Evolutionary conservation across 2,888 invertebrate genomes (phyloP).

Genomic region (Mesoligia furuncula): DNA sequence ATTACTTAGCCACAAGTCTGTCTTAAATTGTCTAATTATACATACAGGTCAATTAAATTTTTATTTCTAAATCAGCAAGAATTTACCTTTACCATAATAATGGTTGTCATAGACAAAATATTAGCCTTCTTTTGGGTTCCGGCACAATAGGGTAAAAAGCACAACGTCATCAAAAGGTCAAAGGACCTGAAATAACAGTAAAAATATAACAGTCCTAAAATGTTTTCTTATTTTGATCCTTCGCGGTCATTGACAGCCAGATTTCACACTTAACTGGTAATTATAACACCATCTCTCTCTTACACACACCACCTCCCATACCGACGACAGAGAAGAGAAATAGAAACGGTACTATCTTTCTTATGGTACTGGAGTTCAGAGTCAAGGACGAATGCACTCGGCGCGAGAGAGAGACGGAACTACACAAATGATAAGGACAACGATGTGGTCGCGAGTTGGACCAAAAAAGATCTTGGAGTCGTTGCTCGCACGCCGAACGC

Average conservation of each 20-base stretch:
- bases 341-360: slow-evolving; percentile 86
- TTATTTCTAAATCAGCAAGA: background rate
- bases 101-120: background rate
- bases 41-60: background rate
- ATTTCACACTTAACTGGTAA: slow-evolving; percentile 80
- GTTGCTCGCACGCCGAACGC: slow-evolving; percentile 77
- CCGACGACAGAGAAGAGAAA: slow-evolving; percentile 73
- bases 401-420: slow-evolving; percentile 70
- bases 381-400: slow-evolving; percentile 87
- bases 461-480: slow-evolving; percentile 77
- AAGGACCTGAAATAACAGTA: slow-evolving; percentile 81
- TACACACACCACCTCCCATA: slow-evolving; percentile 47
- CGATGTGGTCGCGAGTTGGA: slow-evolving; percentile 72
- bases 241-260: slow-evolving; percentile 87
- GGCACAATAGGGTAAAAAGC: background rate
- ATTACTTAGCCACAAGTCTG: too few species aligned
- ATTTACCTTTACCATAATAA: background rate
- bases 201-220: slow-evolving; percentile 76
- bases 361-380: slow-evolving; percentile 78
- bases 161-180: slow-evolving; percentile 68
- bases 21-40: too few species aligned
- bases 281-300: slow-evolving; percentile 75
- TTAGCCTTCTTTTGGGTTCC: background rate
- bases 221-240: slow-evolving; percentile 84
- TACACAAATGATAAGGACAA: slow-evolving; percentile 72